These are phyloP conservation scores for Pantherophis guttatus DNA, from an alignment of 2,113 vertebrate genomes.

Conservation along the genomic window DNA sequence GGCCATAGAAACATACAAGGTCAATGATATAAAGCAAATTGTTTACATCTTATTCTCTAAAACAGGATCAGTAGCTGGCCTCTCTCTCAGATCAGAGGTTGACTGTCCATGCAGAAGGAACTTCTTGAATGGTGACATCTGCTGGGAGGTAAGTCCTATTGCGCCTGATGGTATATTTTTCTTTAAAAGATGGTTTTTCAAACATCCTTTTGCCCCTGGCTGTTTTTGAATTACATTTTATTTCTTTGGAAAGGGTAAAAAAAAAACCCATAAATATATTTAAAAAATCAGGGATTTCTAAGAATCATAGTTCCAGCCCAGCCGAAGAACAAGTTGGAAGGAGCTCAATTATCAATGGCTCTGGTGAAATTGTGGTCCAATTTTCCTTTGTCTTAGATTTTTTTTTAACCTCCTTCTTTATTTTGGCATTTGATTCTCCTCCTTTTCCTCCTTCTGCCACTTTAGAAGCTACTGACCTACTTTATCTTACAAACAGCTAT, in stretches of 20 bases:
- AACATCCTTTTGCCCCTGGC: not conserved
- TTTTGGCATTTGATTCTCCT: not conserved
- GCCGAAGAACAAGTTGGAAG: not conserved
- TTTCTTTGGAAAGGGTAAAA: not conserved
- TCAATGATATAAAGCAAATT: not conserved
- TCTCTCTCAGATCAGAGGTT: not conserved
- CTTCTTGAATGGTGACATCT: not conserved
- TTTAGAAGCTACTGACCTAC: not conserved
- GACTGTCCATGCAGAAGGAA: not conserved
- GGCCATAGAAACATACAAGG: not conserved
- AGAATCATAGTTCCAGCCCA: not conserved
- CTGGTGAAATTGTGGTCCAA: not conserved
- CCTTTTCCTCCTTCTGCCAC: not conserved
- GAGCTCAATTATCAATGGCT: not conserved
- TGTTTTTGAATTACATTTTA: not conserved
- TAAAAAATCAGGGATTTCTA: not conserved
- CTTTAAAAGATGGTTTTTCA: not conserved
- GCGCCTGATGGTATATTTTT: not conserved
- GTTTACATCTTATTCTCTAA: not conserved
- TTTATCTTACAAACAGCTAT: not conserved
- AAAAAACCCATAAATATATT: not conserved
- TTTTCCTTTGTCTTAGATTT: not conserved
- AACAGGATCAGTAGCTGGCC: not conserved
- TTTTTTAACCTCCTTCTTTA: not conserved
- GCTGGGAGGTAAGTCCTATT: not conserved